Evolutionary conservation across 2,888 invertebrate species (phyloP).

Genomic region (Sarcophaga caerulescens): DNA sequence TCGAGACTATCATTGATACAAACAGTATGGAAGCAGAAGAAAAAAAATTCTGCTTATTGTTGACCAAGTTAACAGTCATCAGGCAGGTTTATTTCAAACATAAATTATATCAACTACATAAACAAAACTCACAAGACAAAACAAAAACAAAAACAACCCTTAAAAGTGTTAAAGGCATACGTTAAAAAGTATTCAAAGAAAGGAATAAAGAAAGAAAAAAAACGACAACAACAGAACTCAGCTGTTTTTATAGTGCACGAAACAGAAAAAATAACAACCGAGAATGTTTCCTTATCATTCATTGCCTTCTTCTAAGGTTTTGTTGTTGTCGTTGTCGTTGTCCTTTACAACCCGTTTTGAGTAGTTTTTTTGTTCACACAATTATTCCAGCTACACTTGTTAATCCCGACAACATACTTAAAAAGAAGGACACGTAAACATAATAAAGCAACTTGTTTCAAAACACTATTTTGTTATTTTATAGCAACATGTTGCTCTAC

Average conservation of each 20-base stretch:
- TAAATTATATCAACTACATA: neutral
- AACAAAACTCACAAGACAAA: neutral
- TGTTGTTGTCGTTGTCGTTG: constrained; percentile 9
- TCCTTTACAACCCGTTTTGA: constrained; percentile 38
- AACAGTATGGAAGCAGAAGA: neutral
- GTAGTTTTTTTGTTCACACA: neutral
- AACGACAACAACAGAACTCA: constrained; percentile 25
- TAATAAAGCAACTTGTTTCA: neutral
- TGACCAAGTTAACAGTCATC: constrained; percentile 47
- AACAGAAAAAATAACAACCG: constrained; percentile 6
- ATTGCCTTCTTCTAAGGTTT: neutral
- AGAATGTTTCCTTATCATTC: neutral
- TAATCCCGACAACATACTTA: neutral
- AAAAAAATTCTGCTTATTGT: neutral
- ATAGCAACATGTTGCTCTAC: constrained; percentile 20
- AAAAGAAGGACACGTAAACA: neutral
- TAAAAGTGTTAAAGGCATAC: constrained; percentile 17
- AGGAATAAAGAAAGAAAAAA: constrained; percentile 69
- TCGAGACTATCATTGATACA: constrained; percentile 24
- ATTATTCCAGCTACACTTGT: neutral
- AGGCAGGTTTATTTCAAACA: neutral
- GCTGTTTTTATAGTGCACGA: constrained; percentile 44
- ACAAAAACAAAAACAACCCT: constrained; percentile 27
- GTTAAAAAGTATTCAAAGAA: constrained; percentile 68
- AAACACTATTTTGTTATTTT: neutral